Evolutionary conservation across 92 coral and sea anemone species (phyloP).

Genomic region (Palythoa caribaeorum): DNA sequence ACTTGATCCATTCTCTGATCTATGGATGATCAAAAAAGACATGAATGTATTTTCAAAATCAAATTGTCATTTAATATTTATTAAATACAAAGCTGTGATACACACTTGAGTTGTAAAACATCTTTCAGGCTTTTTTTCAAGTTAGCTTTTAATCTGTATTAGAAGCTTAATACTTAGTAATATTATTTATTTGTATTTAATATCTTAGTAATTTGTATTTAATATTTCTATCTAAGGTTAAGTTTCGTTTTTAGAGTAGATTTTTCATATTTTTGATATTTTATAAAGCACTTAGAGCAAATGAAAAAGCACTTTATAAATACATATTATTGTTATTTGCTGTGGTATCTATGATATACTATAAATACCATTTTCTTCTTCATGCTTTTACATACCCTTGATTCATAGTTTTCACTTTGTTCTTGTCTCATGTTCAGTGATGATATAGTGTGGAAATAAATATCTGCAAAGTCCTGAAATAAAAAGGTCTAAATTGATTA

Average conservation of each 20-base stretch:
- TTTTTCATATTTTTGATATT: no score
- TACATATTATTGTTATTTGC: constrained; percentile 1
- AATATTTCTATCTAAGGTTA: not conserved
- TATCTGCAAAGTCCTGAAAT: constrained; percentile 61
- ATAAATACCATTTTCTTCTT: not conserved
- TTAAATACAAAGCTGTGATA: not conserved
- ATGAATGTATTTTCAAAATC: not conserved
- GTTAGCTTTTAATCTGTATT: not conserved
- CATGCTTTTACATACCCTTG: constrained; percentile 36
- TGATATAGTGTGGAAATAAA: constrained; percentile 53
- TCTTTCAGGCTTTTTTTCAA: constrained; percentile 1
- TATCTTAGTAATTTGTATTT: constrained; percentile 5
- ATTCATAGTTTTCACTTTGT: constrained; percentile 44
- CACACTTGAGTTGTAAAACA: not conserved
- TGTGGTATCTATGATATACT: not conserved
- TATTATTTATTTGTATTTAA: not conserved
- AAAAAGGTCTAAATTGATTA: not conserved
- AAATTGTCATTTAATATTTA: not conserved
- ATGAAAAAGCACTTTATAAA: not conserved
- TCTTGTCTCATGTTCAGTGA: constrained; percentile 30
- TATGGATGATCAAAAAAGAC: not conserved
- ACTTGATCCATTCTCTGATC: constrained; percentile 56
- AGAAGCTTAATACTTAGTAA: not conserved
- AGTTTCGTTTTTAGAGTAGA: not conserved
- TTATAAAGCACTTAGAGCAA: not conserved